Evolutionary conservation across 2,113 vertebrate genomes (phyloP).

Genomic region (Crocuta crocuta): DNA sequence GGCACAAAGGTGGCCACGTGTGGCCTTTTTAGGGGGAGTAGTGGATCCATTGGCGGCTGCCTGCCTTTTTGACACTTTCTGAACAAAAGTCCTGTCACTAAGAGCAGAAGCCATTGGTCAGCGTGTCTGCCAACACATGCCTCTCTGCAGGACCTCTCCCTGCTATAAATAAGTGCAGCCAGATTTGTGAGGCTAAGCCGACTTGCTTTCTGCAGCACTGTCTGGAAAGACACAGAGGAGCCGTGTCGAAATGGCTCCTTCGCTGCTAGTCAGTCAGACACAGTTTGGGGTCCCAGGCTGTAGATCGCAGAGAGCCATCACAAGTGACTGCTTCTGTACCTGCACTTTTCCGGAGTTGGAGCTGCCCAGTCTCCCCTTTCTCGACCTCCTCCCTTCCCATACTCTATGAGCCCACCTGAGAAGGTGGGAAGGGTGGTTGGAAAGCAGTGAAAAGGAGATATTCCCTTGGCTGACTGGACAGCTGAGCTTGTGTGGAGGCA

Average conservation of each 20-base stretch:
- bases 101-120: slow-evolving; percentile 65
- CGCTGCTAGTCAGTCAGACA: background rate
- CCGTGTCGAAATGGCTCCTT: slow-evolving; percentile 44
- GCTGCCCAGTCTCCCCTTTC: background rate
- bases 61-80: slow-evolving; percentile 69
- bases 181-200: slow-evolving; percentile 82
- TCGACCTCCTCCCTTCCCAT: background rate
- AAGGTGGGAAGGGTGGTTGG: background rate
- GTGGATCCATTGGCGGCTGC: slow-evolving; percentile 38
- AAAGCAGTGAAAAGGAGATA: background rate
- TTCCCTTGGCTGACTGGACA: background rate
- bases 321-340: background rate
- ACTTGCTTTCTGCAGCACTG: slow-evolving; percentile 72
- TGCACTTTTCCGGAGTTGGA: background rate
- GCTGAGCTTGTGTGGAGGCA: background rate
- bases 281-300: background rate
- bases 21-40: background rate
- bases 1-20: background rate
- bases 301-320: background rate
- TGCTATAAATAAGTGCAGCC: slow-evolving; percentile 88
- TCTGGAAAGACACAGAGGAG: slow-evolving; percentile 69
- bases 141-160: slow-evolving; percentile 85
- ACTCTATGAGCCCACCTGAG: background rate
- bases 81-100: slow-evolving; percentile 79
- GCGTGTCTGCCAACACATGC: slow-evolving; percentile 84